These are phyloP conservation scores for Phoxinus dragarum DNA, from an alignment of 2,797 vertebrate species.

Conservation along the genomic window DNA sequence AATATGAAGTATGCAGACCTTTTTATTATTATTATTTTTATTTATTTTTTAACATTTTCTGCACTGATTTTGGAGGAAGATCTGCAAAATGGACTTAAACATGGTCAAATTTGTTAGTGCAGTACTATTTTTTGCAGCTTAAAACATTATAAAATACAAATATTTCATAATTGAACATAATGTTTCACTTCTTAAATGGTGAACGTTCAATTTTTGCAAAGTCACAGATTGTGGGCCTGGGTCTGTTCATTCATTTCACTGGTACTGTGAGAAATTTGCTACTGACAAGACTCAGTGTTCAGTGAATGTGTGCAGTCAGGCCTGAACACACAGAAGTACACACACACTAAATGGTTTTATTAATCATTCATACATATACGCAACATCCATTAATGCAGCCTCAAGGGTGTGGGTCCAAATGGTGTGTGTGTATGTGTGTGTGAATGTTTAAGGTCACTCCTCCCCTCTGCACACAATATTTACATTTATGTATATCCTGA, in stretches of 20 bases:
- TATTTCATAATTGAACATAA: background rate
- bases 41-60: conserved; percentile 24
- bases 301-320: conserved; percentile 35
- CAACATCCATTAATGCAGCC: conserved; percentile 55
- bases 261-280: conserved; percentile 32
- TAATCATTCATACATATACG: conserved; percentile 57
- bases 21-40: background rate
- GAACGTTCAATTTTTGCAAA: background rate
- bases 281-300: conserved; percentile 41
- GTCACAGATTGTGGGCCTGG: background rate
- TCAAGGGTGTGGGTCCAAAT: conserved; percentile 33
- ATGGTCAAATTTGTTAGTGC: background rate
- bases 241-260: conserved; percentile 48
- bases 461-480: conserved; percentile 47
- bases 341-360: conserved; percentile 51
- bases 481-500: conserved; percentile 60
- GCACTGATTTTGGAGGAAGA: background rate
- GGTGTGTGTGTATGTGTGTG: conserved; percentile 9
- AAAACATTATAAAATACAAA: background rate
- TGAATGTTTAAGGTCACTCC: conserved; percentile 54
- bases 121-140: background rate
- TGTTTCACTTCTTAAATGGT: conserved; percentile 2
- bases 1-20: background rate
- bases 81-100: background rate
- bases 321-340: conserved; percentile 25